Percentiles rank a stretch among this genome's conserved stretches.
phyloP scores from a whole-genome alignment of 1,140 invertebrate species.

The Drosophila carrolli region DNA sequence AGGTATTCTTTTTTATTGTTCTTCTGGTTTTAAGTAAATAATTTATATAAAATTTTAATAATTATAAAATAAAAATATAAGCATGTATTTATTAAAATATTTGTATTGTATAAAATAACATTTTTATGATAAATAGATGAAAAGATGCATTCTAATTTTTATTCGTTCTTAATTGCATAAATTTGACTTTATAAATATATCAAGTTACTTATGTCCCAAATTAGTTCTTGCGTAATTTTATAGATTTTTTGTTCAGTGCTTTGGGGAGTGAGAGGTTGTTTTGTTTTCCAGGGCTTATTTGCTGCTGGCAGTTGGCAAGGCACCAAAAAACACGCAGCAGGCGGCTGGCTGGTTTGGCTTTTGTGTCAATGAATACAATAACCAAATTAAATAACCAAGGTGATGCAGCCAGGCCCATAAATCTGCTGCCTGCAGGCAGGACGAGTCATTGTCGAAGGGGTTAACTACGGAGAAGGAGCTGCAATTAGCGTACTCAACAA shows the following conservation, averaged over 20 bases:
- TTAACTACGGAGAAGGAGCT: conserved; percentile 27
- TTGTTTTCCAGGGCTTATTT: conserved; percentile 58
- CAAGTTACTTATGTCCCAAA: not conserved
- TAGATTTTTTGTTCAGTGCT: conserved; percentile 7
- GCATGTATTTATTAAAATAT: no score
- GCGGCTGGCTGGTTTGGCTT: conserved; percentile 60
- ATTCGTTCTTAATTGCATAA: no score
- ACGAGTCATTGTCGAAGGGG: conserved; percentile 24
- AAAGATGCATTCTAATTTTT: no score
- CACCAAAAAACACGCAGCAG: conserved; percentile 59
- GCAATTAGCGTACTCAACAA: conserved; percentile 54
- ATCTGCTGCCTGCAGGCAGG: conserved; percentile 36
- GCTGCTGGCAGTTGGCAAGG: conserved; percentile 54
- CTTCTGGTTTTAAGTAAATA: no score
- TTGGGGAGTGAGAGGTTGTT: conserved; percentile 16
- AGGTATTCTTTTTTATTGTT: no score
- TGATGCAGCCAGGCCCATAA: conserved; percentile 58
- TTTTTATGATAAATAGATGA: no score
- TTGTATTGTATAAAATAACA: no score
- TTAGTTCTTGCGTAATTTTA: not conserved
- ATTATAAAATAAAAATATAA: no score
- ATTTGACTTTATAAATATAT: not conserved
- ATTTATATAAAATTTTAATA: no score
- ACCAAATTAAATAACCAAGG: conserved; percentile 83
- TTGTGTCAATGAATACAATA: conserved; percentile 83